Conservation (phyloP, 2,888 invertebrate species). For the Metellina segmentata region DNA sequence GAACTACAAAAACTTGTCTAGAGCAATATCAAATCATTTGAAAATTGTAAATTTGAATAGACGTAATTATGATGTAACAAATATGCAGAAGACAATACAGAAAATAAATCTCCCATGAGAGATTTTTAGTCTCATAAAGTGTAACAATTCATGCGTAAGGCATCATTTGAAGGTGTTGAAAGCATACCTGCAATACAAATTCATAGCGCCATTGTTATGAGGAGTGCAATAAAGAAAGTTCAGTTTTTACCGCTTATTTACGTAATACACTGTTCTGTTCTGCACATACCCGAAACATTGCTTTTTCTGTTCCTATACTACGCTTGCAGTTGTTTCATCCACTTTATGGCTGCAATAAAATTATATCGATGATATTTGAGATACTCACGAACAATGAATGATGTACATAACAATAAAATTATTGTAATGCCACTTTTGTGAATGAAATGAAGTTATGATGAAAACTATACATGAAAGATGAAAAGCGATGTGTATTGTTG, state of each 20-base stretch:
- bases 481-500: conserved; percentile 71
- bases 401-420: conserved; percentile 44
- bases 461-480: conserved; percentile 59
- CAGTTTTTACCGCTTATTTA: background rate
- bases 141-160: too few species aligned
- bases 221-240: background rate
- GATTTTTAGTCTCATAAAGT: too few species aligned
- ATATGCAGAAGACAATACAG: too few species aligned
- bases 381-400: conserved; percentile 59
- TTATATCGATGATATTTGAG: conserved; percentile 27
- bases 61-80: too few species aligned
- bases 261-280: background rate
- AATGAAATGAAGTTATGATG: conserved; percentile 39
- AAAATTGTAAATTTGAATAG: too few species aligned
- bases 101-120: too few species aligned
- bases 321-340: conserved; percentile 24
- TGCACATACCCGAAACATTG: background rate
- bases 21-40: too few species aligned
- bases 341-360: conserved; percentile 25
- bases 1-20: too few species aligned
- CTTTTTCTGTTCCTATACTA: conserved; percentile 9
- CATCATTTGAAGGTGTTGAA: too few species aligned
- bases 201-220: background rate
- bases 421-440: conserved; percentile 53
- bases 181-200: background rate